Evolutionary conservation across 2,888 invertebrate species (phyloP), one percentile per base, ranked within the genome.

Genomic region (Philhelius pedissequus): DNA sequence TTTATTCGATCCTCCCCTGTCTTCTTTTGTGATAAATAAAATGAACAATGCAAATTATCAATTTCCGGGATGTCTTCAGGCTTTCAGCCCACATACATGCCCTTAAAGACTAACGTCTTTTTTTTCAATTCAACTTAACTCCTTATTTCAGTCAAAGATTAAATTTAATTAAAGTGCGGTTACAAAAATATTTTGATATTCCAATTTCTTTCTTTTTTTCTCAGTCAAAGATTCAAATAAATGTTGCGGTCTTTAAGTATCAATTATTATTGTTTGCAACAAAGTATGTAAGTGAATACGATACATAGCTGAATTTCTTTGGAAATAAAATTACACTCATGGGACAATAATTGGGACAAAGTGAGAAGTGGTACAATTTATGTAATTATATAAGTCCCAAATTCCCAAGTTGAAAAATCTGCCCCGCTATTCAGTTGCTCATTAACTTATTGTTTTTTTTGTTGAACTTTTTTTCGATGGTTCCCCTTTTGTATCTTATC

Each of bases 231-330:
- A 7, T 27, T 60, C 3, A 40, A 60, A 43, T 43, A 60, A 40
- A 60, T 60, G 11, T 40, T 40, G 18, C 15, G 15, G 5, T 60
- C 43, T 20, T 13, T 27, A 60, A 15, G 18, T 62, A 27, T 40
- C 27, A 62, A 62, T 30, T 62, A n/a, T n/a, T 43, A 5, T 25
- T 20, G n/a, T 38, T 87, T 71, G 86, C 87, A 87, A 78, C 32
- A 45, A 35, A 76, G 75, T 82, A 86, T n/a, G n/a, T n/a, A n/a
- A n/a, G n/a, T n/a, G n/a, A n/a, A n/a, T n/a, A n/a, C n/a, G n/a
- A 79, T 6, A 22, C 5, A 45, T 13, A 38, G 4, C 5, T 38
- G 1, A 7, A 3, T 38, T n/a, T 6, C 5, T 15, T 48, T 84
- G 38, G 15, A 58, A 58, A 38, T 58, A 1, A 60, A 60, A 60